A percentile compares a stretch with the other conserved stretches of the same genome.
Conservation (phyloP, 2,113 vertebrate species). For the Gallinago undulata region DNA sequence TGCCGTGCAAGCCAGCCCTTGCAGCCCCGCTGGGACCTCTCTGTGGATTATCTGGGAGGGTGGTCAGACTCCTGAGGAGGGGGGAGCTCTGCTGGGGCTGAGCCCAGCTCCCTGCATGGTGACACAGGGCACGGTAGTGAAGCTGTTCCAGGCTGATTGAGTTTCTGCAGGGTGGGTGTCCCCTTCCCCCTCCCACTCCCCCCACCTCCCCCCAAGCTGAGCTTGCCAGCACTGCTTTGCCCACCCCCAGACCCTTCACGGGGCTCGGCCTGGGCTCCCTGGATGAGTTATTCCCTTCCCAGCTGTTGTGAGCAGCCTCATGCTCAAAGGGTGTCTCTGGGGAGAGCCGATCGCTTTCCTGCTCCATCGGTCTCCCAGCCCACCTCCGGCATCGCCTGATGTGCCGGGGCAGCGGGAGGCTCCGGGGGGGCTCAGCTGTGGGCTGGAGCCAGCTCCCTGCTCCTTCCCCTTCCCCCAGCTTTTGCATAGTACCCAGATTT, state of each 20-base stretch:
- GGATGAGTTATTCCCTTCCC: not conserved
- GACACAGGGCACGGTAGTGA: accelerated
- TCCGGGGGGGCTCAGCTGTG: not conserved
- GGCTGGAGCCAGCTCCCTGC: not conserved
- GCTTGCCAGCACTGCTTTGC: not conserved
- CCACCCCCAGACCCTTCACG: not conserved
- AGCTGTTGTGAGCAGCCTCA: not conserved
- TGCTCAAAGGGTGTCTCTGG: not conserved
- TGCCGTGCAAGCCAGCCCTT: not conserved
- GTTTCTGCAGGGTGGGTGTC: not conserved
- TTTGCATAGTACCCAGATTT: not conserved
- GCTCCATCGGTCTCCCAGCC: not conserved
- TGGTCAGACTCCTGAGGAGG: not conserved
- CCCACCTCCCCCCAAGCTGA: not conserved
- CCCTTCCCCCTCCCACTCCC: no score
- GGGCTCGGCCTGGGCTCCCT: not conserved
- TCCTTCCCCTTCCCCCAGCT: not conserved
- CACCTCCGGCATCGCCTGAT: not conserved
- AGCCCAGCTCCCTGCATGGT: not conserved
- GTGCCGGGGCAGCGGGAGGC: not conserved
- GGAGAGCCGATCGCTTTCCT: not conserved
- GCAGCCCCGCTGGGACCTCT: not conserved
- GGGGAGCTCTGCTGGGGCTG: not conserved
- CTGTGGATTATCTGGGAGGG: accelerated
- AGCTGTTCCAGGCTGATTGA: not conserved